A percentile compares a stretch with the other conserved stretches of the same genome.
Conservation (phyloP, 2,113 vertebrate genomes). For the Aplodontia rufa region DNA sequence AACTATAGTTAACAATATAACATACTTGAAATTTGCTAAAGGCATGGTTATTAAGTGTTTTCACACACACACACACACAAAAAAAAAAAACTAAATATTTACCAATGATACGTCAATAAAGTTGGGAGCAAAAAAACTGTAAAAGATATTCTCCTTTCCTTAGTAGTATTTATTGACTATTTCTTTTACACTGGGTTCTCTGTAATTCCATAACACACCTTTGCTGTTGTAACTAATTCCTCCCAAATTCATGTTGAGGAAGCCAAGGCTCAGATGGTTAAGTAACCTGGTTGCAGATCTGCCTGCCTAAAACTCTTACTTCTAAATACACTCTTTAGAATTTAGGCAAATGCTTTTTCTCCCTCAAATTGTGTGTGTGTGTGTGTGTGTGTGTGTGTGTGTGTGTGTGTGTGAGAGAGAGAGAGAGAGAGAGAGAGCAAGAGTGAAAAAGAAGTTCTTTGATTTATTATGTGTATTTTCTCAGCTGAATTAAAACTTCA, state of each 20-base stretch:
- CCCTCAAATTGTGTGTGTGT: neutral
- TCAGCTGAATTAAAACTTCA: conserved; percentile 41
- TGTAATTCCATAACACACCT: neutral
- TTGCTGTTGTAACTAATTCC: neutral
- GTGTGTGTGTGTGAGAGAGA: neutral
- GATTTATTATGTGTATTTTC: neutral
- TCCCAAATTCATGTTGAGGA: neutral
- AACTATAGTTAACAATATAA: neutral
- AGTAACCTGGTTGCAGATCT: neutral
- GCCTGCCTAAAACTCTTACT: neutral
- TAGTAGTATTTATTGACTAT: neutral
- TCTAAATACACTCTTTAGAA: neutral
- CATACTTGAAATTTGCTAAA: neutral
- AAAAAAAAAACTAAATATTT: neutral
- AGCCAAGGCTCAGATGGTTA: neutral
- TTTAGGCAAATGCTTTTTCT: neutral
- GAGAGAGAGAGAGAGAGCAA: no score
- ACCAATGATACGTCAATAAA: neutral
- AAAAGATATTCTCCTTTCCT: neutral
- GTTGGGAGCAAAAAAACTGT: neutral
- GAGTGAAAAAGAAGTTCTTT: neutral
- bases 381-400: neutral
- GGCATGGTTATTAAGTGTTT: neutral
- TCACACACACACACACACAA: neutral
- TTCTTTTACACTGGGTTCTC: neutral